These are phyloP conservation scores for Orientallactaga sibirica DNA, from an alignment of 2,797 vertebrate genomes.

Conservation along the genomic window DNA sequence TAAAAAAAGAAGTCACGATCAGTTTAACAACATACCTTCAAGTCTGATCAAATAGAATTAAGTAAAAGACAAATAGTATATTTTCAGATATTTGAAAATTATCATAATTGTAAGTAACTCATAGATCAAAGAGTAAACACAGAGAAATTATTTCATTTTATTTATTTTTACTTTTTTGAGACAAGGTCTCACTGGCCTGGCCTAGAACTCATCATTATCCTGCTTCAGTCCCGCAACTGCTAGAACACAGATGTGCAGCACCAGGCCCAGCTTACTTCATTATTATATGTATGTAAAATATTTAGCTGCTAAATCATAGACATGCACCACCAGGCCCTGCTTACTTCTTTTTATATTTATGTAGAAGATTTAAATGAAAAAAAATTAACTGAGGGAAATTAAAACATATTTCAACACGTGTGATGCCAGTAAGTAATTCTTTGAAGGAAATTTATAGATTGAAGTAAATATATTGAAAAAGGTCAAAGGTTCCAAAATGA, in stretches of 20 bases:
- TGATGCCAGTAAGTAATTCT: constrained; percentile 10
- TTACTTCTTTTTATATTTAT: neutral
- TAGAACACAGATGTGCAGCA: too few species aligned
- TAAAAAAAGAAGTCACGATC: constrained; percentile 9
- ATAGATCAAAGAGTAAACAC: neutral
- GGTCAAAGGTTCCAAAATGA: neutral
- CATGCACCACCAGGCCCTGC: neutral
- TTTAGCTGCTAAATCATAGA: neutral
- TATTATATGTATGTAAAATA: too few species aligned
- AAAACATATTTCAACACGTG: constrained; percentile 34
- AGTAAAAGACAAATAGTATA: constrained; percentile 11
- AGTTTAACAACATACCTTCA: neutral
- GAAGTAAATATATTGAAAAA: constrained; percentile 10
- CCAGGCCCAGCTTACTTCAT: too few species aligned
- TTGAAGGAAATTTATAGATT: constrained; percentile 32
- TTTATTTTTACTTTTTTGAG: neutral
- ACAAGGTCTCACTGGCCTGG: neutral
- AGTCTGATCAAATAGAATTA: neutral
- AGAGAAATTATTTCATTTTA: neutral
- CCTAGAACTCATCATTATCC: neutral
- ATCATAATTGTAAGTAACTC: neutral
- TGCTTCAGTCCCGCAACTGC: neutral
- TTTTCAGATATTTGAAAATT: constrained; percentile 32
- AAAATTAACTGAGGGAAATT: constrained; percentile 15
- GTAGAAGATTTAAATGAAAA: neutral